phyloP scores from a whole-genome alignment of 2,888 invertebrate species.

The Thymelicus sylvestris region DNA sequence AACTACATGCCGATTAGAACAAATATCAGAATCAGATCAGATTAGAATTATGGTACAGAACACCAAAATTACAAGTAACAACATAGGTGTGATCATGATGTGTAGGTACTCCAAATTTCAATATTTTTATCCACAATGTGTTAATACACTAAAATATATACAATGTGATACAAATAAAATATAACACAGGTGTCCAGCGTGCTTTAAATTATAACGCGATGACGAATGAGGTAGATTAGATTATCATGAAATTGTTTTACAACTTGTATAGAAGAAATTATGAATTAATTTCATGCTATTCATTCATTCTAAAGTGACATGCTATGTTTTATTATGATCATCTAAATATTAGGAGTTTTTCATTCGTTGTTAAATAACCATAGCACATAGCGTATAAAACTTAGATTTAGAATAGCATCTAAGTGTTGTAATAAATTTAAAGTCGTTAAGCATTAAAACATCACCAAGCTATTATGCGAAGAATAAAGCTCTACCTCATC shows the following conservation, averaged over 20 bases:
- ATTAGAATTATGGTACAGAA: not conserved
- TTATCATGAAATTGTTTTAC: not conserved
- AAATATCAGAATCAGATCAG: not conserved
- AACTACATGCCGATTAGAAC: not conserved
- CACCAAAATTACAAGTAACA: not conserved
- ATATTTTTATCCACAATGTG: constrained; percentile 7
- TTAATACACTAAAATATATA: constrained; percentile 30
- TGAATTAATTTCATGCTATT: constrained; percentile 1
- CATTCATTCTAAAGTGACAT: constrained; percentile 34
- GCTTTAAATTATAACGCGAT: constrained; percentile 4
- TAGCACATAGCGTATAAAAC: not conserved
- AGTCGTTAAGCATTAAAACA: not conserved
- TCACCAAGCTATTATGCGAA: constrained; percentile 1
- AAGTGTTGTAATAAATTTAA: not conserved
- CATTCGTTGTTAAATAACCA: too few relatives aligned
- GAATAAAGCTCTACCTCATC: constrained; percentile 29
- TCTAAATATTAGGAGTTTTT: constrained; percentile 2
- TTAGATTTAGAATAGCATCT: not conserved
- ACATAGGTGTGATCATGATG: constrained; percentile 2
- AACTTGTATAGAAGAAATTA: constrained; percentile 14
- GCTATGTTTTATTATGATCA: constrained; percentile 34
- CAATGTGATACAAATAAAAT: constrained; percentile 24
- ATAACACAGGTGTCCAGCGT: constrained; percentile 27
- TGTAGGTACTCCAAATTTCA: constrained; percentile 4
- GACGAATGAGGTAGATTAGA: constrained; percentile 29